These are phyloP conservation scores for Hydrolagus affinis DNA, from an alignment of 2,113 vertebrate species.

Conservation along the genomic window DNA sequence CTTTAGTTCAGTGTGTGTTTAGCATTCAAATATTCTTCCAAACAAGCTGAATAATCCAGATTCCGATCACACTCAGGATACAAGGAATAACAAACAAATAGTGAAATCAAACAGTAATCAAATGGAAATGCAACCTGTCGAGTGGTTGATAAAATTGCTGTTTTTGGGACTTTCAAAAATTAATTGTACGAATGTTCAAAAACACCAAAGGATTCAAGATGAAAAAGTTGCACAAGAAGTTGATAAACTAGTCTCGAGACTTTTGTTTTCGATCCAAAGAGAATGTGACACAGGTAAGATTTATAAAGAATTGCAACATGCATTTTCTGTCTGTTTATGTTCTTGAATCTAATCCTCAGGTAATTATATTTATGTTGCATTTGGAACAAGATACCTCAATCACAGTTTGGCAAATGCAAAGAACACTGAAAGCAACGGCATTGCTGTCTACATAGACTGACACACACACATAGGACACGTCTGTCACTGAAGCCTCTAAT, in stretches of 20 bases:
- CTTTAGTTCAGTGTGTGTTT: background rate
- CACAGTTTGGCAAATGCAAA: constrained; percentile 91
- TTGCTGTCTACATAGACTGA: constrained; percentile 99
- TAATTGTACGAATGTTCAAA: background rate
- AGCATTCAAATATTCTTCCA: background rate
- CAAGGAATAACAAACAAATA: background rate
- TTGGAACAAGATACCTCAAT: constrained; percentile 72
- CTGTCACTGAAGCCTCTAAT: constrained; percentile 97
- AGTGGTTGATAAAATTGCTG: background rate
- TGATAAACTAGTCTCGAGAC: background rate
- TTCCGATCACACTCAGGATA: too few species aligned
- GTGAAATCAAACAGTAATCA: background rate
- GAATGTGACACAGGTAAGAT: background rate
- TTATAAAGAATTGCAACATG: background rate
- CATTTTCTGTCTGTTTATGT: background rate
- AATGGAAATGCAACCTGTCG: background rate
- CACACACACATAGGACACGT: constrained; percentile 88
- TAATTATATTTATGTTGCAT: constrained; percentile 48
- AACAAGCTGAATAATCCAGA: background rate
- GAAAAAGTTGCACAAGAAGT: background rate
- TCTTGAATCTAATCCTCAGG: background rate
- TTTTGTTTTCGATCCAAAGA: constrained; percentile 9
- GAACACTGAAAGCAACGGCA: constrained; percentile 91
- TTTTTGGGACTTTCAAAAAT: background rate
- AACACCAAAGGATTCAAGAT: background rate